Evolutionary conservation across 1,140 invertebrate species (phyloP).

Genomic region (Aethina tumida): DNA sequence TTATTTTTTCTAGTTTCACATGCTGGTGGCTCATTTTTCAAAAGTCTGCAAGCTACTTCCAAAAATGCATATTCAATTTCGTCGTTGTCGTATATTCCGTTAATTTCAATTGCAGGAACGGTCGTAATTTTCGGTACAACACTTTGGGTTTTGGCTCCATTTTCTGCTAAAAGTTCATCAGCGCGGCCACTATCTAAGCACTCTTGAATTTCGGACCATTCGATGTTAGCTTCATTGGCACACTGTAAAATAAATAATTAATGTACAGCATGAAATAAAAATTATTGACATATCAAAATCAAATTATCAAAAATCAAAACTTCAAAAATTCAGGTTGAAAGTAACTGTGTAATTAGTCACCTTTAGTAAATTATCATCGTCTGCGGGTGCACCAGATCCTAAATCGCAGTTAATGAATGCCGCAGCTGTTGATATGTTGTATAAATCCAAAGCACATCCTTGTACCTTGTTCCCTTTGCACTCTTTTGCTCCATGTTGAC

Average conservation of each 20-base stretch:
- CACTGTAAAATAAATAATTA: constrained; percentile 37
- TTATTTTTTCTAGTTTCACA: no score
- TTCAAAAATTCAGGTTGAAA: neutral
- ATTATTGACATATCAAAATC: no score
- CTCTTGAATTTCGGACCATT: constrained; percentile 26
- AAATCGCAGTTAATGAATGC: constrained; percentile 44
- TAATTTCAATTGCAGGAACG: constrained; percentile 49
- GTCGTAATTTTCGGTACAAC: constrained; percentile 42
- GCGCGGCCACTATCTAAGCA: constrained; percentile 35
- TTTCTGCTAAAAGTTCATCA: constrained; percentile 39
- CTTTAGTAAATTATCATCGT: no score
- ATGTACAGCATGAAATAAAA: neutral
- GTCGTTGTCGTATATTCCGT: constrained; percentile 30
- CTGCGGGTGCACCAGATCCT: constrained; percentile 22
- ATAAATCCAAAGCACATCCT: constrained; percentile 44
- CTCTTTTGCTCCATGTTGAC: constrained; percentile 54
- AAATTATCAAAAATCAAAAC: neutral
- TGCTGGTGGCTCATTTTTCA: constrained; percentile 15
- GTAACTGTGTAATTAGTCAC: neutral
- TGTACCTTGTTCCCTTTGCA: constrained; percentile 54
- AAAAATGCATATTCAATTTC: constrained; percentile 10
- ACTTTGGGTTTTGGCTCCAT: constrained; percentile 44
- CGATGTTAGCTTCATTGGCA: constrained; percentile 31
- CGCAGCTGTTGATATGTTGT: constrained; percentile 30
- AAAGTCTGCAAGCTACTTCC: constrained; percentile 6